These are phyloP conservation scores for Protonemura montana DNA, from an alignment of 2,888 invertebrate genomes.

Conservation along the genomic window DNA sequence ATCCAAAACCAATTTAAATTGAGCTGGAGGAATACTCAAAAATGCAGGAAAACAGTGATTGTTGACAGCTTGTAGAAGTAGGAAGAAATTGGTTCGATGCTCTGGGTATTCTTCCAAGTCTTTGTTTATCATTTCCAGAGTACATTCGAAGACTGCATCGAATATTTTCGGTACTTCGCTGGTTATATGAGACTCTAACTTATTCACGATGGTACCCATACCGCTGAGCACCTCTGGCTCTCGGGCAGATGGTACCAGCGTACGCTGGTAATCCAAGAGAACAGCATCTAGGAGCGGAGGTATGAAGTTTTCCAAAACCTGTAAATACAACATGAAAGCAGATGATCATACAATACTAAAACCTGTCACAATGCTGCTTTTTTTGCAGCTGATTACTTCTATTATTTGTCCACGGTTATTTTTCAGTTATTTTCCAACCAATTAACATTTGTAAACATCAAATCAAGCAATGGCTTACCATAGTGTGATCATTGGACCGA, in stretches of 20 bases:
- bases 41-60: slow-evolving; percentile 95
- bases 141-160: slow-evolving; percentile 99
- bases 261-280: slow-evolving; percentile 94
- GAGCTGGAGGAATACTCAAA: slow-evolving; percentile 93
- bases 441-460: too few species aligned
- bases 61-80: slow-evolving; percentile 89
- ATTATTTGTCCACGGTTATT: too few species aligned
- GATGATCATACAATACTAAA: too few species aligned
- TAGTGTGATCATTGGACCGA: slow-evolving; percentile 85
- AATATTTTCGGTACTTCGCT: slow-evolving; percentile 97
- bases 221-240: slow-evolving; percentile 98
- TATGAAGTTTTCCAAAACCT: slow-evolving; percentile 95
- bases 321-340: slow-evolving; percentile 44
- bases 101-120: slow-evolving; percentile 99
- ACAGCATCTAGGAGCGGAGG: slow-evolving; percentile 97
- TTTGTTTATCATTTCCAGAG: slow-evolving; percentile 99
- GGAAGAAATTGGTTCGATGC: slow-evolving; percentile 97
- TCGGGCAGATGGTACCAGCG: slow-evolving; percentile 91
- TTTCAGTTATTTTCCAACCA: too few species aligned
- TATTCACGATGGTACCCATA: slow-evolving; percentile 95
- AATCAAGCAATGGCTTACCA: slow-evolving; percentile 63
- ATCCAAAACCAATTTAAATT: slow-evolving; percentile 97
- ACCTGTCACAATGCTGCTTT: too few species aligned
- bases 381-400: too few species aligned
- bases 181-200: slow-evolving; percentile 88